Evolutionary conservation across 1,140 invertebrate species (phyloP), one percentile per base, ranked within the genome.

Genomic region (Yoshiicerus persimilis): DNA sequence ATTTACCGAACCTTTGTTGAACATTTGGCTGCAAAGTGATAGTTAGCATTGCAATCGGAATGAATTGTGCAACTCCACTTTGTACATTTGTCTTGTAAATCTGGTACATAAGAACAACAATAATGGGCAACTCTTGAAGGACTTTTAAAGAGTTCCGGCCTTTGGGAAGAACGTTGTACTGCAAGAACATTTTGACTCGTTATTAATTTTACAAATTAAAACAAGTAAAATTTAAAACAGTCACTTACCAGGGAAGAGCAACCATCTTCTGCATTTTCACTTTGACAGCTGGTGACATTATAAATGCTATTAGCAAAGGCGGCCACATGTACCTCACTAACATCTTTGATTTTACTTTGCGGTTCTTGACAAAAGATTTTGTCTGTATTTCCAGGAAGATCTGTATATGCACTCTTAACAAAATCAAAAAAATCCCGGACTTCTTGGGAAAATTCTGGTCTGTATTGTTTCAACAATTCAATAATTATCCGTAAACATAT

Each of bases 91-190:
- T 95, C 91, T 99, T 99, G 92, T 99, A 99, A 84, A 99, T 95
- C 92, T 99, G 98, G 92, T 99, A 99, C 97, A 99, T 98, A 0
- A 99, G 93, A 0, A 99, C 98, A 16, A 99, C 98, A 91, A 99
- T 99, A 89, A 99, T 98, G 0, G 98, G 98, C 13, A 99, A 92
- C 93, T 99, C 98, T 92, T 99, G 98, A 25, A 99, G 94, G 3
- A 99, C 97, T 95, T 99, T 99, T 30, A 99, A 93, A 0, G 98
- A 99, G 85, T 98, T 93, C 34, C 97, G 95, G 23, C 97, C 98
- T 92, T 96, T 96, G 1, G 98, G 98, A 1, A 41, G 47, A 47
- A 62, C 62, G 25, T 66, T 66, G 25, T 66, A 66, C 62, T 66
- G 56, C 10, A 64, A 64, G n/a, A 5, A 64, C n/a, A 34, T 64